A percentile compares a stretch with the other conserved stretches of the same genome.
phyloP scores from a whole-genome alignment of 2,113 vertebrate genomes.

The Leptosomus discolor region DNA sequence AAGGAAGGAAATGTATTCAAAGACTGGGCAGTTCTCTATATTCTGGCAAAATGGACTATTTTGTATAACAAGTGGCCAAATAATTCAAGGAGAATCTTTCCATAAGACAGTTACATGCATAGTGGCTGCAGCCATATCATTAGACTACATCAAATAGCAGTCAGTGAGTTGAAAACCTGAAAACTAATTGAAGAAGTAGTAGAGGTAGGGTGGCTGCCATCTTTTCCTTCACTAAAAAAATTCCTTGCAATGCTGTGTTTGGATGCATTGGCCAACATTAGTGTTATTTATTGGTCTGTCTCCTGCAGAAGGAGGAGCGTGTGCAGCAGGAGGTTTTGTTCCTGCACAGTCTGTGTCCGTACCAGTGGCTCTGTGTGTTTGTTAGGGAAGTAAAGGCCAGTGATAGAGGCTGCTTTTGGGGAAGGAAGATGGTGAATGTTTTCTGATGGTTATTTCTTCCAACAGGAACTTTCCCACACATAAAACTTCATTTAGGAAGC shows the following conservation, averaged over 20 bases:
- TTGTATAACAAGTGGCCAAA: background rate
- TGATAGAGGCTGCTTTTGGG: background rate
- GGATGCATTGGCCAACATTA: background rate
- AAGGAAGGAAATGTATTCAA: background rate
- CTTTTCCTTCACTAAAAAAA: background rate
- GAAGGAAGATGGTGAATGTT: background rate
- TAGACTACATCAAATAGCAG: background rate
- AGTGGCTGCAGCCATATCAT: background rate
- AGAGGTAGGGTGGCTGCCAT: background rate
- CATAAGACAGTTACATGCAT: background rate
- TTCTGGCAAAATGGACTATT: background rate
- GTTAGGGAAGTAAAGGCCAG: background rate
- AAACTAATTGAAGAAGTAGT: background rate
- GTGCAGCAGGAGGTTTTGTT: background rate
- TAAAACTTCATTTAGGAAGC: background rate
- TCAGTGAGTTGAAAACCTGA: background rate
- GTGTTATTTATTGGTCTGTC: background rate
- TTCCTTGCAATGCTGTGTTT: background rate
- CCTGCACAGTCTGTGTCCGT: fast-evolving
- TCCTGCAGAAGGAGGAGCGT: background rate
- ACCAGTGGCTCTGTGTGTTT: background rate
- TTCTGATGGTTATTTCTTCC: background rate
- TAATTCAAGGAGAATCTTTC: background rate
- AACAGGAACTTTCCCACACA: background rate
- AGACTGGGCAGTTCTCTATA: background rate